A percentile compares a stretch with the other conserved stretches of the same genome.
These are phyloP conservation scores for Lasioglossum zephyrum DNA, from an alignment of 2,888 invertebrate species.

Conservation along the genomic window DNA sequence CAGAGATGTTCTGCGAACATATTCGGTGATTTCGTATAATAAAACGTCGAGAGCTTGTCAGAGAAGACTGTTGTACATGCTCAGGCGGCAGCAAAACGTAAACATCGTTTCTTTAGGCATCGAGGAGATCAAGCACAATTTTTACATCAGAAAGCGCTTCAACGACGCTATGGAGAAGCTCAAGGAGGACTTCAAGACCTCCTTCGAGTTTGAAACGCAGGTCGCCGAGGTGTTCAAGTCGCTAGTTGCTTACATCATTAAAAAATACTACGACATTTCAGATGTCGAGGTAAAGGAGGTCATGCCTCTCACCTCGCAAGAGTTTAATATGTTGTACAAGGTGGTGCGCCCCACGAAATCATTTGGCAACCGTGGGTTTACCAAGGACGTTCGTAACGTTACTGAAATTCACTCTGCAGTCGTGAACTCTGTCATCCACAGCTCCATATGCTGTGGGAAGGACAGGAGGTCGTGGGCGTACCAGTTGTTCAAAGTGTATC, in stretches of 20 bases:
- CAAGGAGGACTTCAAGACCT: conserved; percentile 73
- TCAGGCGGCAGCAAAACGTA: conserved; percentile 86
- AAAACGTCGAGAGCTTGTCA: conserved; percentile 90
- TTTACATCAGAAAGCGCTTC: conserved; percentile 84
- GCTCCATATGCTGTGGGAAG: conserved; percentile 87
- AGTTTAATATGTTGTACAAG: conserved; percentile 78
- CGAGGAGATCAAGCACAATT: conserved; percentile 87
- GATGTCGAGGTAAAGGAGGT: conserved; percentile 76
- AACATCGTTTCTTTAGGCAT: conserved; percentile 87
- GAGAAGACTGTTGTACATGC: conserved; percentile 87
- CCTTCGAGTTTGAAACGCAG: conserved; percentile 74
- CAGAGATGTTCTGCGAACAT: conserved; percentile 86
- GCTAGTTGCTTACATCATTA: conserved; percentile 79
- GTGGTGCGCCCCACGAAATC: conserved; percentile 80
- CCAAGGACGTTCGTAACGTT: conserved; percentile 82
- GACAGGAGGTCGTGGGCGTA: conserved; percentile 88
- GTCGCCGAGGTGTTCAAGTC: conserved; percentile 77
- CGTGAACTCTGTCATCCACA: conserved; percentile 88
- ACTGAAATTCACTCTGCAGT: conserved; percentile 86
- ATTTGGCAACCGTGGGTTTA: conserved; percentile 75
- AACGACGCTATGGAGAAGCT: conserved; percentile 82
- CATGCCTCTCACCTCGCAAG: conserved; percentile 77
- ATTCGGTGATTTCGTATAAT: conserved; percentile 85
- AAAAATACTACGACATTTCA: conserved; percentile 80
- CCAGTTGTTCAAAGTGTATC: conserved; percentile 90